Evolutionary conservation across 2,888 invertebrate species (phyloP).

Genomic region (Sphaeridia pumilis): DNA sequence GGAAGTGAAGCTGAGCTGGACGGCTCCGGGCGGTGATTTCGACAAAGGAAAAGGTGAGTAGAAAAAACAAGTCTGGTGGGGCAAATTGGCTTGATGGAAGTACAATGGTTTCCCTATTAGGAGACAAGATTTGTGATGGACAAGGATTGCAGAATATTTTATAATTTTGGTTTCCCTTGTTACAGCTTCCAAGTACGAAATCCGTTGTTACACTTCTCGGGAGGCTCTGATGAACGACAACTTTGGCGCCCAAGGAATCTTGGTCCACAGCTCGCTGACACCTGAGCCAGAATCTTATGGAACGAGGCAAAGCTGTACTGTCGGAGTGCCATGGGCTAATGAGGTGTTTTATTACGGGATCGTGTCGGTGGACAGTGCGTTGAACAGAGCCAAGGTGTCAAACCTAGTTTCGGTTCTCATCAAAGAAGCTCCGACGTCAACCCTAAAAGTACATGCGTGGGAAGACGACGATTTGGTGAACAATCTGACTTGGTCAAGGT

Average conservation of each 20-base stretch:
- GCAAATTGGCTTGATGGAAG: constrained; percentile 1
- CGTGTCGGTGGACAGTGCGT: constrained; percentile 36
- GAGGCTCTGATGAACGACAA: constrained; percentile 36
- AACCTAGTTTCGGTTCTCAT: constrained; percentile 37
- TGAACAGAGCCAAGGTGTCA: constrained; percentile 37
- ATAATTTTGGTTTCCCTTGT: neutral
- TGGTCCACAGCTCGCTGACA: constrained; percentile 36
- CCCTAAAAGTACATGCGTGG: constrained; percentile 34
- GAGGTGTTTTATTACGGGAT: constrained; percentile 38
- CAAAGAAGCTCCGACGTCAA: constrained; percentile 36
- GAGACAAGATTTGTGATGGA: neutral
- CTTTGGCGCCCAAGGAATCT: constrained; percentile 36
- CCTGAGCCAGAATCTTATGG: constrained; percentile 37
- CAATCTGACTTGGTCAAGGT: constrained; percentile 34
- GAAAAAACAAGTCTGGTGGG: no score
- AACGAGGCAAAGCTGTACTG: constrained; percentile 35
- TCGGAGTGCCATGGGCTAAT: constrained; percentile 37
- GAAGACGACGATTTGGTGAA: constrained; percentile 35
- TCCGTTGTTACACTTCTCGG: constrained; percentile 37
- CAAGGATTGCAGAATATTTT: no score
- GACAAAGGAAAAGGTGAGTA: constrained; percentile 38
- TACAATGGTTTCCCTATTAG: neutral
- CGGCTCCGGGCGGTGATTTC: constrained; percentile 39
- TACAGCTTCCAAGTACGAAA: constrained; percentile 36
- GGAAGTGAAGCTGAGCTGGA: constrained; percentile 38